Conservation (phyloP, 1,140 invertebrate species). For the Aphis craccivora region DNA sequence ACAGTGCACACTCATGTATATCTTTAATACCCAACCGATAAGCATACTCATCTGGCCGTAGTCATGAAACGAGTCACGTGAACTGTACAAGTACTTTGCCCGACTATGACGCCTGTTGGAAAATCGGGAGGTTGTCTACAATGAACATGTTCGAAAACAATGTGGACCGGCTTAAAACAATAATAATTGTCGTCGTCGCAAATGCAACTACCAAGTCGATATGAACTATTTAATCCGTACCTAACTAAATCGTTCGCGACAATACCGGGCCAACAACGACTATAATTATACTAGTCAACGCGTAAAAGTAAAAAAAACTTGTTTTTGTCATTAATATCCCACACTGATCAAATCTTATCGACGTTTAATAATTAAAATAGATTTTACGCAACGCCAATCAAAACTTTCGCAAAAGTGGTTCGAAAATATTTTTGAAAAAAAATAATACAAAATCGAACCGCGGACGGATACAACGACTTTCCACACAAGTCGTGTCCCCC, state of each 20-base stretch:
- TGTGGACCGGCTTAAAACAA: neutral
- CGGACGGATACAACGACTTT: conserved; percentile 1
- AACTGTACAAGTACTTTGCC: neutral
- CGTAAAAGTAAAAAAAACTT: conserved; percentile 3
- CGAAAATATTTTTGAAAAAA: neutral
- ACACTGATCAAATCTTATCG: neutral
- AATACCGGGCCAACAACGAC: neutral
- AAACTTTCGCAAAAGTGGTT: neutral
- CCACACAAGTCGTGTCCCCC: neutral
- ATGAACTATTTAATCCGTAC: neutral
- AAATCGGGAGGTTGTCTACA: neutral
- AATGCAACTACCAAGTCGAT: conserved; percentile 6
- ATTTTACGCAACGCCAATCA: neutral
- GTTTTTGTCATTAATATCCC: neutral
- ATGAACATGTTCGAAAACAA: too few relatives aligned
- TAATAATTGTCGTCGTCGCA: neutral
- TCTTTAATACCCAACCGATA: neutral
- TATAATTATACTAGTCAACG: neutral
- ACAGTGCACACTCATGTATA: neutral
- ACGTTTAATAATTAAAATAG: neutral
- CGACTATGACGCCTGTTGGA: neutral
- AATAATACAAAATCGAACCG: neutral
- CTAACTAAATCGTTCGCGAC: neutral
- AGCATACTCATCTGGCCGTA: neutral
- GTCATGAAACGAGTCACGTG: neutral